phyloP scores from a whole-genome alignment of 2,888 invertebrate genomes.

The Rhynchonema sp. region DNA sequence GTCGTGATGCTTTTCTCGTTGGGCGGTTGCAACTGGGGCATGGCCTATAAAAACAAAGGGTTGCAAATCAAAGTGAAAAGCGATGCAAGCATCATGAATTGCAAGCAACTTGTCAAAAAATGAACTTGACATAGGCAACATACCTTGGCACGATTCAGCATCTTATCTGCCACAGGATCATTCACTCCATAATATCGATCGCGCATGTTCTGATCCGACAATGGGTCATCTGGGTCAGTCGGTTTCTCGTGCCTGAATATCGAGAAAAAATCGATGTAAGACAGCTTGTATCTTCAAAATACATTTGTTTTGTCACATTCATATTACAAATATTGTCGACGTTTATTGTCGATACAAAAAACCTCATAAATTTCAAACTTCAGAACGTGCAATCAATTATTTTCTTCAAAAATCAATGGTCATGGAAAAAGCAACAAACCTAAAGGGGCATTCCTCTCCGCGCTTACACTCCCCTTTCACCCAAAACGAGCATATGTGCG shows the following conservation, averaged over 20 bases:
- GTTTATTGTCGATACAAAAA: neutral
- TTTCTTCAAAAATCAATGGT: neutral
- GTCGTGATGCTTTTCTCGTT: slow-evolving; percentile 91
- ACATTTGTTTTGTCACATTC: too few relatives aligned
- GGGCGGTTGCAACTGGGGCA: slow-evolving; percentile 83
- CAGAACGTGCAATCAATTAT: too few relatives aligned
- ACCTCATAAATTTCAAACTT: neutral
- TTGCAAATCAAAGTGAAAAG: too few relatives aligned
- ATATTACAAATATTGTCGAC: neutral
- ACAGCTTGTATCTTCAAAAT: too few relatives aligned
- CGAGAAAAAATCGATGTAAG: too few relatives aligned
- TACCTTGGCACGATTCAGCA: slow-evolving; percentile 60
- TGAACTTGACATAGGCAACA: too few relatives aligned
- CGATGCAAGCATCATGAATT: neutral
- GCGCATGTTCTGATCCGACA: slow-evolving; percentile 84
- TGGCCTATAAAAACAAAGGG: slow-evolving; percentile 54
- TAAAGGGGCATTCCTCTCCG: slow-evolving; percentile 86
- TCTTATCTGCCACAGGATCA: slow-evolving; percentile 84
- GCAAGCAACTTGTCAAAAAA: neutral
- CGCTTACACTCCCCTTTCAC: slow-evolving; percentile 91
- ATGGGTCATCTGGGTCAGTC: slow-evolving; percentile 84
- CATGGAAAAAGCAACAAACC: slow-evolving; percentile 24
- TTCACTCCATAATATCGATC: slow-evolving; percentile 80
- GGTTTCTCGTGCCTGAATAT: slow-evolving; percentile 70
- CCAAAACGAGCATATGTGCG: slow-evolving; percentile 92